Evolutionary conservation across 2,113 vertebrate species (phyloP).

Genomic region (Phrynocephalus versicolor): DNA sequence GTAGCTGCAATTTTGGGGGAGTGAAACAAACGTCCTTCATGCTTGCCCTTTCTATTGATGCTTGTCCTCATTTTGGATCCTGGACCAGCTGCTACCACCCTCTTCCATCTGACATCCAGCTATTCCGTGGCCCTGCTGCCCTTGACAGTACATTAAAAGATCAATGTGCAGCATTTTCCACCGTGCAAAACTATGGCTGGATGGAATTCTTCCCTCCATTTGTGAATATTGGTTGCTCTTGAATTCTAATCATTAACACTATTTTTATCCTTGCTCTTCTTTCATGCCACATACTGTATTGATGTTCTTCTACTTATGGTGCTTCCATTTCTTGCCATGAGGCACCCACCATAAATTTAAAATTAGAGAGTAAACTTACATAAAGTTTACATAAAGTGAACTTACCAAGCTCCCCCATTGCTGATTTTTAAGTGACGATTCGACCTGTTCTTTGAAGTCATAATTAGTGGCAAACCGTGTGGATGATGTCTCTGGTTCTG

Average conservation of each 20-base stretch:
- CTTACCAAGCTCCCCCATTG: no score
- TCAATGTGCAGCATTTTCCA: not conserved
- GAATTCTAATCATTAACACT: not conserved
- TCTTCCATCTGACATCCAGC: not conserved
- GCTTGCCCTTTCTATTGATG: no score
- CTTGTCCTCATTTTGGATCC: no score
- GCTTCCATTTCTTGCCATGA: not conserved
- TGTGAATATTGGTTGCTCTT: not conserved
- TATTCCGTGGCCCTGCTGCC: not conserved
- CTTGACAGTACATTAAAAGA: not conserved
- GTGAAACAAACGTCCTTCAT: no score
- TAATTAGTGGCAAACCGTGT: no score
- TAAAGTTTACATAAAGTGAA: not conserved
- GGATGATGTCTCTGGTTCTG: no score
- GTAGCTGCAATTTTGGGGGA: no score
- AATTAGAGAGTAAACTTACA: not conserved
- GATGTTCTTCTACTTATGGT: not conserved
- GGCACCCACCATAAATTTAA: not conserved
- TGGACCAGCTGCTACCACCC: no score
- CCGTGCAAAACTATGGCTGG: not conserved
- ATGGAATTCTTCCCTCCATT: not conserved
- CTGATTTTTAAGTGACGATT: no score
- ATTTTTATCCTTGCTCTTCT: constrained; percentile 4
- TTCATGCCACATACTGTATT: not conserved
- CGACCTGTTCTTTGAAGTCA: no score